Conservation (phyloP, 2,797 vertebrate genomes). For the Podarcis lilfordi region DNA sequence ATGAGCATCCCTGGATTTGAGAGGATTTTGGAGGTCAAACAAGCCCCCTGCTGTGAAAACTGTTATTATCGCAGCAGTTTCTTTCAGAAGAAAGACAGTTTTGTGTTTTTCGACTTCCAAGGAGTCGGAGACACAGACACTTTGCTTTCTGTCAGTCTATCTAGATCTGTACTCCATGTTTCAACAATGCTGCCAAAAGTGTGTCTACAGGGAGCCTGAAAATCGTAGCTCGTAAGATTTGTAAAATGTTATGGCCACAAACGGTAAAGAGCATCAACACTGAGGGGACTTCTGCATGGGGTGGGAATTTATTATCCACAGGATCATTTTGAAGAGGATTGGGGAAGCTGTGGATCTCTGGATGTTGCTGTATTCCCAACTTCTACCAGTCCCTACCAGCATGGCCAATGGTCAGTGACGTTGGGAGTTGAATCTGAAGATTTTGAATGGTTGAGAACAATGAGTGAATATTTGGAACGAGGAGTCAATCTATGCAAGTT, state of each 20-base stretch:
- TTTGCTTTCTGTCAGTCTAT: slow-evolving; percentile 4
- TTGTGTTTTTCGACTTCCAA: not conserved
- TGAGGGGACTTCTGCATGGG: not conserved
- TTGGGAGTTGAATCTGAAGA: too few species aligned
- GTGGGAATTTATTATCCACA: not conserved
- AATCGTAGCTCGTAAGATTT: not conserved
- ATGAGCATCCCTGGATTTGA: not conserved
- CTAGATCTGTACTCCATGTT: not conserved
- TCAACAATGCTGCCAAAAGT: not conserved
- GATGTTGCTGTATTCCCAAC: too few species aligned
- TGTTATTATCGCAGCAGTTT: slow-evolving; percentile 7
- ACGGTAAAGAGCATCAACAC: not conserved
- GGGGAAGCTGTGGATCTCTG: too few species aligned
- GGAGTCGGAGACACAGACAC: not conserved
- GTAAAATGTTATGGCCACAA: not conserved
- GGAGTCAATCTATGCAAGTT: too few species aligned
- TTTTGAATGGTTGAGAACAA: too few species aligned
- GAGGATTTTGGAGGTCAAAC: not conserved
- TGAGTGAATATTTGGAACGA: too few species aligned
- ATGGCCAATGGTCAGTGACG: too few species aligned
- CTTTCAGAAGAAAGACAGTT: not conserved
- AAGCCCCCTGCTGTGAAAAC: not conserved
- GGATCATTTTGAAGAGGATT: too few species aligned
- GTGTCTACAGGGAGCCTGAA: not conserved
- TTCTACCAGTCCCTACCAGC: too few species aligned